Percentiles rank a stretch among this genome's conserved stretches.
phyloP scores from a whole-genome alignment of 1,140 invertebrate genomes.

The Venturia canescens region DNA sequence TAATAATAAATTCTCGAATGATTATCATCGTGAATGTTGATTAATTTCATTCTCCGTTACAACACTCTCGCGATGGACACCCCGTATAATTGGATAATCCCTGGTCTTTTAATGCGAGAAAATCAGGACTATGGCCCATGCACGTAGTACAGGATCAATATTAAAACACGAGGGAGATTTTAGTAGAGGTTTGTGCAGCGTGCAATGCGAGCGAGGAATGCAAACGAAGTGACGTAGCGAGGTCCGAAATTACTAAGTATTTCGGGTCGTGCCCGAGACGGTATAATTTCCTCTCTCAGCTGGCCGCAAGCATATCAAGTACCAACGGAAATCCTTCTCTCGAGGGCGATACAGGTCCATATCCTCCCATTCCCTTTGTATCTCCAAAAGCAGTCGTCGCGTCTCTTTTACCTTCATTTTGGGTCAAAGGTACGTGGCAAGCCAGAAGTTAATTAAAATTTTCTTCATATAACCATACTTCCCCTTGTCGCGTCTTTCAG shows the following conservation, averaged over 20 bases:
- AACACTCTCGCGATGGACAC: not conserved
- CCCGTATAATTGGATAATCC: not conserved
- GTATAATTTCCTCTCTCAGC: constrained; percentile 20
- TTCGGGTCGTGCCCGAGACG: not conserved
- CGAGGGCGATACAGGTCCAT: not conserved
- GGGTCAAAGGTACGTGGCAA: not conserved
- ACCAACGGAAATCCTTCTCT: constrained; percentile 5
- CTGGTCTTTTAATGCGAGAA: not conserved
- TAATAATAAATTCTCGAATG: not conserved
- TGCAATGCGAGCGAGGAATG: not conserved
- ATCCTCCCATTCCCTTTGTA: not conserved
- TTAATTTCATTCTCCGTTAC: not conserved
- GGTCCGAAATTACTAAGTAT: constrained; percentile 2
- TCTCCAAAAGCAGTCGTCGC: not conserved
- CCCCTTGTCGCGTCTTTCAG: not conserved
- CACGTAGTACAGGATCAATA: not conserved
- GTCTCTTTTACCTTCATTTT: not conserved
- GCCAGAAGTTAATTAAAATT: not conserved
- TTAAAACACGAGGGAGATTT: not conserved
- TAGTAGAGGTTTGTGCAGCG: not conserved
- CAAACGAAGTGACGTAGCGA: not conserved
- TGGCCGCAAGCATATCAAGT: not conserved
- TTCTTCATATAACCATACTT: not conserved
- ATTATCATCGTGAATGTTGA: not conserved
- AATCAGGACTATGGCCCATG: not conserved